Evolutionary conservation across 2,888 invertebrate genomes (phyloP), one percentile per base, ranked within the genome.

Genomic region (Apotomis turbidana): DNA sequence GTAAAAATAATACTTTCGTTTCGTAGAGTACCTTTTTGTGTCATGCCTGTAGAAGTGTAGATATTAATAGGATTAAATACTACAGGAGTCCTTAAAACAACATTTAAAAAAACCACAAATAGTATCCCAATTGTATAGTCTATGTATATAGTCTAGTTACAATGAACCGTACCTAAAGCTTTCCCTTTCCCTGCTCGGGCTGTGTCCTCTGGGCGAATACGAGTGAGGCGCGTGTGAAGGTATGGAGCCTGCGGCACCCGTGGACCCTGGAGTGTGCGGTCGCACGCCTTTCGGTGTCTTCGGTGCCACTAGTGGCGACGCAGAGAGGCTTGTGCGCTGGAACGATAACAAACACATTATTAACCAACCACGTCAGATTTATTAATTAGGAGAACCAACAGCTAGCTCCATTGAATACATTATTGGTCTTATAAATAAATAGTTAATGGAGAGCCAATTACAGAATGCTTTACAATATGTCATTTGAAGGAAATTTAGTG

Each of bases 181-280:
- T 85, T 97, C 97, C 78, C 97, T 94, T 88, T 97, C 97, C 82
- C 97, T 94, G 80, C 94, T 95, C 67, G 97, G 96, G 87, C 96
- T 96, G 85, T 96, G 97, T 73, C 96, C 96, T 80, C 96, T 94
- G 15, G 97, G 97, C 59, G 97, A 96, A 87, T 96, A 96, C 70
- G 95, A 94, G 80, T 95, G 94, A 5, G 85, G 82, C 13, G 81
- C 80, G 75, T 86, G 93, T n/a, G 83, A 87, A 85, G 84, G 89
- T 3, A 83, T 80, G 3, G 87, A 85, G 52, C 90, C 91, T 27
- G 91, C 90, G 9, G 90, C 89, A 52, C 91, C 90, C 13, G 89
- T 86, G 3, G 94, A 90, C 6, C 92, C 91, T 13, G 91, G 91
- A 61, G 94, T 93, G 80, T 89, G 93, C 61, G 90, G 93, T 73